Base-by-base conservation (phyloP, 2,113 vertebrate species). In the Phasianus colchicus region DNA sequence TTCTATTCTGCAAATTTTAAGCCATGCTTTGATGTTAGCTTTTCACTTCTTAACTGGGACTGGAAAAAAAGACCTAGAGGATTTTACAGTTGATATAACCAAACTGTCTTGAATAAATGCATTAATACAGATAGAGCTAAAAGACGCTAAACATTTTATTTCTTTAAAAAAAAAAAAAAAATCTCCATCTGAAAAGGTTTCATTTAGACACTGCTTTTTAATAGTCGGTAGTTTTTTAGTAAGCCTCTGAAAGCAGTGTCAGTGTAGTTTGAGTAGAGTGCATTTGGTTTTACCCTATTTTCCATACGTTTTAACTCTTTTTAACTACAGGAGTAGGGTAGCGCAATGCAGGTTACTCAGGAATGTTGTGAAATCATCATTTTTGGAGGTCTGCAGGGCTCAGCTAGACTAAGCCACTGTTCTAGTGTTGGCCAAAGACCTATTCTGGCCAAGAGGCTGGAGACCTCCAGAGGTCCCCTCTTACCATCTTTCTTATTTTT, bases 31-130 rank as follows among this genome's bases (percentile, higher is more conserved):
- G 97, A 98, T 98, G 97, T 98, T 82, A 52, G 74, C 76, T 97
- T 96, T 97, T 88, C 21, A 18, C 85, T 95, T 97, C 94, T 95
- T 97, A 96, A 91, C 94, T 82, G 94, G 83, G 66, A 91, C 88
- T 93, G 92, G 65, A 63, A 73, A 93, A 79, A 95, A 90, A 93
- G 73, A 95, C 86, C 81, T 84, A 87, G 91, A 96, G 92, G 94
- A 96, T 97, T 98, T 97, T 96, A 97, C 92, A 96, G 75, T 96
- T 92, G 95, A 97, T 97, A 96, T 97, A 96, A 96, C 96, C 97
- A 97, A 93, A 91, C 88, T 73, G 94, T 97, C 96, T 97, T 96
- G 93, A 97, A 96, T 98, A 97, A 96, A 95, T 96, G 84, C 95
- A 97, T 97, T 97, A 95, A 96, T 96, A 94, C 92, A 97, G 97